Evolutionary conservation across 1,140 invertebrate species (phyloP).

Genomic region (Lordiphosa mommai): DNA sequence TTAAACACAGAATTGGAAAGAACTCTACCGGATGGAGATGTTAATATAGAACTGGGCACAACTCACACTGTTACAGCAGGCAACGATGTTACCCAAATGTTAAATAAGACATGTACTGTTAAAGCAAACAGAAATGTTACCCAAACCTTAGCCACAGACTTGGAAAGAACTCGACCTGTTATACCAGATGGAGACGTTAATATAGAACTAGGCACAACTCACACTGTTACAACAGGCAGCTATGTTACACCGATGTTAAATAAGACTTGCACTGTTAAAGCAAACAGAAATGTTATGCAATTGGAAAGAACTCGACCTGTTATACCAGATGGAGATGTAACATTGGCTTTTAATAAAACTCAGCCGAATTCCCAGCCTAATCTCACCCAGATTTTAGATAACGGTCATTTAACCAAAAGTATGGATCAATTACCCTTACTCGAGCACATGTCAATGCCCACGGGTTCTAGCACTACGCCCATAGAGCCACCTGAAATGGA

Average conservation of each 20-base stretch:
- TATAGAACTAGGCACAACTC: no score
- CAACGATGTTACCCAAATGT: no score
- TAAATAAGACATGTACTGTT: no score
- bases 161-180: neutral
- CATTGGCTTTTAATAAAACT: neutral
- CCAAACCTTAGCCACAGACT: neutral
- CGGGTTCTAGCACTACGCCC: conserved; percentile 38
- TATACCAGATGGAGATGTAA: neutral
- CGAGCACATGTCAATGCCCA: conserved; percentile 66
- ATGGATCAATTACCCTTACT: conserved; percentile 64
- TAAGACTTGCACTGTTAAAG: no score
- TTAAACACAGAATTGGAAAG: no score
- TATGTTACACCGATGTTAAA: no score
- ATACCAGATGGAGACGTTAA: neutral
- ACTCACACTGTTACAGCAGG: conserved; percentile 26
- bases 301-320: neutral
- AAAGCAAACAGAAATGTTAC: conserved; percentile 12
- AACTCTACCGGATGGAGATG: no score
- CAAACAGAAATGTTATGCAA: conserved; percentile 7
- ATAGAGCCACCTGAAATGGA: conserved; percentile 13
- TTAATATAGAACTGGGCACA: conserved; percentile 8
- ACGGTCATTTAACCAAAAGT: conserved; percentile 40
- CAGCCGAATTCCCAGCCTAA: neutral
- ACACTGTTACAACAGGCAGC: no score
- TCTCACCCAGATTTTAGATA: conserved; percentile 17